Evolutionary conservation across 30 jellyfish, hydroid and myxozoan species (phyloP).

Genomic region (Cassiopea xamachana): DNA sequence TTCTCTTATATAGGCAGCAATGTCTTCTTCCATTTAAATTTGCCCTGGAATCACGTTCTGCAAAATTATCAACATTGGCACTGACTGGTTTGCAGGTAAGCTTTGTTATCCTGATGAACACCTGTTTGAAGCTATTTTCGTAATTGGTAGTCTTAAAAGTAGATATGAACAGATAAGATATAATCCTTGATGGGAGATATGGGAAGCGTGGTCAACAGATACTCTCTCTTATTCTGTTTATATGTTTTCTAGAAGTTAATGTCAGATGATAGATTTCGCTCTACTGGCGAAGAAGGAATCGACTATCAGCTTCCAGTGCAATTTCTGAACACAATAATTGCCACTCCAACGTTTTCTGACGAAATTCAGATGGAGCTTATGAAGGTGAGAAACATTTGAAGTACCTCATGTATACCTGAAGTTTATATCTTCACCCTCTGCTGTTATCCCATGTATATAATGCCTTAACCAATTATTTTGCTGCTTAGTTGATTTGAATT

Average conservation of each 20-base stretch:
- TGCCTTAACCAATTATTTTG: too few relatives aligned
- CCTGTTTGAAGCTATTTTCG: neutral
- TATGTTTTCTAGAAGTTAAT: conserved; percentile 65
- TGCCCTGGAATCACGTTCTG: conserved; percentile 97
- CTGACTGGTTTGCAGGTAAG: conserved; percentile 96
- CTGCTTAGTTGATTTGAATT: too few relatives aligned
- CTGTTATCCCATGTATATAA: too few relatives aligned
- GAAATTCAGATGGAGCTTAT: conserved; percentile 94
- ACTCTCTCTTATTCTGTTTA: too few relatives aligned
- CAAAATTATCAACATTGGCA: conserved; percentile 94
- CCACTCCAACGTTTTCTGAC: conserved; percentile 93
- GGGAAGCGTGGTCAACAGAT: neutral
- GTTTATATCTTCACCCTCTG: too few relatives aligned
- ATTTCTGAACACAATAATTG: conserved; percentile 82
- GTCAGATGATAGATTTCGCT: conserved; percentile 94
- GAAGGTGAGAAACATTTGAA: conserved; percentile 72
- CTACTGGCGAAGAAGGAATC: conserved; percentile 83
- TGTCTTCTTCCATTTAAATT: conserved; percentile 95
- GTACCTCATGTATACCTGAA: neutral
- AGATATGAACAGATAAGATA: neutral
- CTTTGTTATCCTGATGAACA: neutral
- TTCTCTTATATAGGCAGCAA: conserved; percentile 74
- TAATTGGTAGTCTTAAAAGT: neutral
- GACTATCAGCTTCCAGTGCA: conserved; percentile 92
- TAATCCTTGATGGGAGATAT: neutral